Conservation (phyloP, 2,113 vertebrate species). For the Microcebus lehilahytsara region DNA sequence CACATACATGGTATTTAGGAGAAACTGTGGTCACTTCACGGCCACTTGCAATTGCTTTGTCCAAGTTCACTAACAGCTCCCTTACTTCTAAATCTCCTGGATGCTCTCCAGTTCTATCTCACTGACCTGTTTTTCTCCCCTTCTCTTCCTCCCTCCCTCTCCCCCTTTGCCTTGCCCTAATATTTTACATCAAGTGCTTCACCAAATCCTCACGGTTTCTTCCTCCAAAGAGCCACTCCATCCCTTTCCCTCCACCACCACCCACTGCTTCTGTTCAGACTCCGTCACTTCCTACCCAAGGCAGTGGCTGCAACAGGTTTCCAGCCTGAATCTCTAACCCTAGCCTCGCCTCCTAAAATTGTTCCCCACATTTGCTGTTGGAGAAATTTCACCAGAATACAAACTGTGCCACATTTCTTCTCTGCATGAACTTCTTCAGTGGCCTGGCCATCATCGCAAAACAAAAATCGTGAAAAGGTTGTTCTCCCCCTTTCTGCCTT, state of each 20-base stretch:
- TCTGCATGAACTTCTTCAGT: no score
- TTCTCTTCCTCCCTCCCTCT: neutral
- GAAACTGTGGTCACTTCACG: neutral
- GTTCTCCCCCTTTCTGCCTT: neutral
- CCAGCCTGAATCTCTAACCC: no score
- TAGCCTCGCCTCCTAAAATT: neutral
- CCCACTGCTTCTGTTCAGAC: neutral
- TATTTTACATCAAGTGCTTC: neutral
- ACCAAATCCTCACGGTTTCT: neutral
- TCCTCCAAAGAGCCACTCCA: neutral
- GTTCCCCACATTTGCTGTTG: neutral
- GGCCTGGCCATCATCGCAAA: neutral
- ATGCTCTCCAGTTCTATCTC: neutral
- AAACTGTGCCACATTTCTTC: no score
- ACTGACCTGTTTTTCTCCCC: neutral
- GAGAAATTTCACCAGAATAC: neutral
- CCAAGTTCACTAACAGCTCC: no score
- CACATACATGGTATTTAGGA: neutral
- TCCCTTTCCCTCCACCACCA: rapidly evolving
- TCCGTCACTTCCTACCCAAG: neutral
- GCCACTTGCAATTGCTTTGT: neutral
- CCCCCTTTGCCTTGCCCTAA: neutral
- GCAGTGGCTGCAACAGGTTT: neutral
- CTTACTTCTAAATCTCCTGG: neutral
- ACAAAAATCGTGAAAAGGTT: neutral